Conservation (phyloP, 2,888 invertebrate genomes). For the Metacarcinus magister region DNA sequence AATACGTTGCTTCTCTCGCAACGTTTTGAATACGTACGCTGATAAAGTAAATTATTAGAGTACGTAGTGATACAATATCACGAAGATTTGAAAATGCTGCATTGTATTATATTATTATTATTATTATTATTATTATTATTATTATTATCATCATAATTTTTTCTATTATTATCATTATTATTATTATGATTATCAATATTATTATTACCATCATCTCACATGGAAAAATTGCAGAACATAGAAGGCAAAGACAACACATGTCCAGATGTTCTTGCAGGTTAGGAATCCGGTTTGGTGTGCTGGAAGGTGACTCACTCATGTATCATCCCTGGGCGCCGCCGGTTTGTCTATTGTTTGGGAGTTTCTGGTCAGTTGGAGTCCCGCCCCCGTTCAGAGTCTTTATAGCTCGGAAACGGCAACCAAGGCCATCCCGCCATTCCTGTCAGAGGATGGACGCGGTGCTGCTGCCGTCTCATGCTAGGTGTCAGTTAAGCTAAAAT, state of each 20-base stretch:
- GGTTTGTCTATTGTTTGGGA: neutral
- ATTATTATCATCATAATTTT: neutral
- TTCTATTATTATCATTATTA: neutral
- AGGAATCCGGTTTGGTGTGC: neutral
- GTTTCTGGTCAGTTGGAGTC: neutral
- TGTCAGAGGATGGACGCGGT: neutral
- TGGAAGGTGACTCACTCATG: neutral
- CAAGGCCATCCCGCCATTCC: neutral
- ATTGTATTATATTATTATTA: neutral
- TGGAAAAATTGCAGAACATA: neutral
- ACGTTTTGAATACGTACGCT: neutral
- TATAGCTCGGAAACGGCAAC: neutral
- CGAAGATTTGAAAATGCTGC: neutral
- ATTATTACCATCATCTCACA: too few species aligned
- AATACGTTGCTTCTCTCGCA: neutral
- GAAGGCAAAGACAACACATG: neutral
- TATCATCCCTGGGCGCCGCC: neutral
- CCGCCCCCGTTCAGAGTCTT: neutral
- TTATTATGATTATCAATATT: neutral
- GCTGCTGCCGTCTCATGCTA: too few species aligned
- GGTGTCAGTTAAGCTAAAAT: neutral
- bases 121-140: neutral
- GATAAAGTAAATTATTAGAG: neutral
- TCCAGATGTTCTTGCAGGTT: constrained; percentile 9
- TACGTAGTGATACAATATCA: neutral